Base-by-base conservation (phyloP, 2,888 invertebrate genomes). In the Phymatocera aterrima region DNA sequence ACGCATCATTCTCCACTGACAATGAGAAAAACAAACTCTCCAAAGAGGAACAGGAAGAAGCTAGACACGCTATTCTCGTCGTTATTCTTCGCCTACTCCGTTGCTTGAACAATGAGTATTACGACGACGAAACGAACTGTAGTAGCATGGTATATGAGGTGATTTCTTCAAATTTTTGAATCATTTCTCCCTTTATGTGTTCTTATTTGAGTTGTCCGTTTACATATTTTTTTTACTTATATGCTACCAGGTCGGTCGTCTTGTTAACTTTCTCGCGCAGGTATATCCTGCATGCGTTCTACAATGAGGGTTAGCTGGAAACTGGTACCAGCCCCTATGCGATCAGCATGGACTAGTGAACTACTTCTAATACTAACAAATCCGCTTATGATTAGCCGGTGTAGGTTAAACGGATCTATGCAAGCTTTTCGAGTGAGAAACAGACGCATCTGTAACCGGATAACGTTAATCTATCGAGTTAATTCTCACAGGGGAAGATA, bases 351-450 rank as follows among this genome's bases (percentile, higher is more conserved):
- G 12, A 60, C 60, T 60, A n/a, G 12, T 60, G 28, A 28, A 60
- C 60, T 60, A 60, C 60, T 60, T 28, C 60, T 28, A 28, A 60
- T 60, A 60, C 60, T 12, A 60, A 60, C 10, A 31, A 60, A 21
- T 12, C 12, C 24, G 51, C 51, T 51, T 51, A 51, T 18, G 6
- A 51, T 51, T 8, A 51, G 51, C 51, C 51, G 51, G 15, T 51
- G 40, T n/a, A 43, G 43, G 43, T 43, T 43, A 43, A 43, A 43
- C 43, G 43, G 43, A 43, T 43, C 43, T 43, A 10, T 10, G 43
- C 43, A 43, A 43, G 1, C 43, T 43, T 43, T 43, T 12, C 43
- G 6, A 15, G n/a, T 18, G 0, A 51, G 57, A 8, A 21, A 21
- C 21, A 24, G 12, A 31, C 60, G 21, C 8, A 54, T 54, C 34